These are phyloP conservation scores for Tenthredo livida DNA, from an alignment of 2,888 invertebrate species.

Conservation along the genomic window DNA sequence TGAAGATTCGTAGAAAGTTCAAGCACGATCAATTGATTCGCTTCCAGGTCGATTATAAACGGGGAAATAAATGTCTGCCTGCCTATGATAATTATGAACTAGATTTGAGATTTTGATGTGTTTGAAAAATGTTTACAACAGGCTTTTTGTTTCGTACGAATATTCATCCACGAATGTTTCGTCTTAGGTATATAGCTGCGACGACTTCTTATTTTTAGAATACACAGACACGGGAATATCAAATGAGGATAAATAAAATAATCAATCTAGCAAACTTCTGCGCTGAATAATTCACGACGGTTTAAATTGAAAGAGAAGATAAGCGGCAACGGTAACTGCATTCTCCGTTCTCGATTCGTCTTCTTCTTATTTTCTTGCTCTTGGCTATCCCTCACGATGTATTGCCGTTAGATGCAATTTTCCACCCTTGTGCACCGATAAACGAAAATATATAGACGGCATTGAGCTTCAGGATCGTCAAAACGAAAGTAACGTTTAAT, in stretches of 20 bases:
- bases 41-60: neutral
- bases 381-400: neutral
- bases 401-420: slow-evolving; percentile 29
- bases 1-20: neutral
- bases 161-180: neutral
- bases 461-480: neutral
- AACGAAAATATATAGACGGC: neutral
- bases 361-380: neutral
- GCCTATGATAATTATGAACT: neutral
- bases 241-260: slow-evolving; percentile 8
- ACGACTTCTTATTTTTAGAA: neutral
- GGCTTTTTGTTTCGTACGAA: neutral
- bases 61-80: neutral
- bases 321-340: slow-evolving; percentile 41
- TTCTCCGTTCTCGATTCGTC: slow-evolving; percentile 29
- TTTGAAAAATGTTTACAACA: neutral
- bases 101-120: neutral
- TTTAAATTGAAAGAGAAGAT: slow-evolving; percentile 38
- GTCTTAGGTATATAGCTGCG: neutral
- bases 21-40: neutral
- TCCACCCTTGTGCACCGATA: slow-evolving; percentile 11
- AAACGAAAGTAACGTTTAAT: neutral
- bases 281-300: slow-evolving; percentile 35
- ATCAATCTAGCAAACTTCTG: slow-evolving; percentile 27
- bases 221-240: neutral